Evolutionary conservation across 2,113 vertebrate genomes (phyloP).

Genomic region (Addax nasomaculatus): DNA sequence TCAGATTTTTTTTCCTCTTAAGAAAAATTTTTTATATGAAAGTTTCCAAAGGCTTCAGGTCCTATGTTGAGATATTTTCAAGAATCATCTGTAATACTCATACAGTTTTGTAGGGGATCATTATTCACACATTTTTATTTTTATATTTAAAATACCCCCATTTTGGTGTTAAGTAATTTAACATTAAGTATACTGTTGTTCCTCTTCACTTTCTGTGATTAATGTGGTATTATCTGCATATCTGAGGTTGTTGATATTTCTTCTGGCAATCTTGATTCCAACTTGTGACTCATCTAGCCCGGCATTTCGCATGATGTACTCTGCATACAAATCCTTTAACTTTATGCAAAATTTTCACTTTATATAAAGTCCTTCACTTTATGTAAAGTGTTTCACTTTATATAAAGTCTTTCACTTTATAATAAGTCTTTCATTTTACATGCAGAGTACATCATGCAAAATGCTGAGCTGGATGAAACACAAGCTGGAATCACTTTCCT

Average conservation of each 20-base stretch:
- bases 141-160: not conserved
- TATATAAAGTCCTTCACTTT: not conserved
- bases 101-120: not conserved
- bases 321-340: not conserved
- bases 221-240: not conserved
- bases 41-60: not conserved
- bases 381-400: not conserved
- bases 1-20: not conserved
- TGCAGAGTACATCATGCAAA: not conserved
- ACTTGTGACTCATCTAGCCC: not conserved
- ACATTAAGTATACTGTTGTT: not conserved
- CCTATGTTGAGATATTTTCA: not conserved
- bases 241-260: not conserved
- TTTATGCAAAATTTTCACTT: not conserved
- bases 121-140: not conserved
- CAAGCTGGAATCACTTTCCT: not conserved
- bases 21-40: not conserved
- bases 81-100: not conserved
- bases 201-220: not conserved
- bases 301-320: fast-evolving
- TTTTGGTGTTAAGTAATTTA: not conserved
- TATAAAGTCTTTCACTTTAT: not conserved
- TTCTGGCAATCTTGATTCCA: not conserved
- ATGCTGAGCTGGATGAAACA: not conserved
- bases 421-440: not conserved